A percentile compares a stretch with the other conserved stretches of the same genome.
phyloP scores from a whole-genome alignment of 2,113 vertebrate genomes.

The Percina caprodes region DNA sequence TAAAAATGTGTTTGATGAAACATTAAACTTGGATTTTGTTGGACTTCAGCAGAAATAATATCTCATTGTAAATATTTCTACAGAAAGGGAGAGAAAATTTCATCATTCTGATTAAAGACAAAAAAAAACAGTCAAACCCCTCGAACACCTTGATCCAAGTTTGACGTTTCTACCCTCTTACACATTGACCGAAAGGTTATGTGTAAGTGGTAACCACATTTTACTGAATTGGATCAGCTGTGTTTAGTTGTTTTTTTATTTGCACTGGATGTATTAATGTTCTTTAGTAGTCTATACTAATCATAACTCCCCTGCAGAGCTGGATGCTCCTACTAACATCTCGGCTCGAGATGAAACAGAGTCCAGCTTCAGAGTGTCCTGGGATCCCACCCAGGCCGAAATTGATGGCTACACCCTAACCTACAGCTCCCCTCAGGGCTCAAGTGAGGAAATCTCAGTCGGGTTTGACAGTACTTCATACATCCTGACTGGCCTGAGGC shows the following conservation, averaged over 20 bases:
- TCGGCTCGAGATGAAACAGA: slow-evolving; percentile 75
- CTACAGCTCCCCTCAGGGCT: slow-evolving; percentile 82
- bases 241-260: slow-evolving; percentile 28
- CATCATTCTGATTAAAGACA: neutral
- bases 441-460: slow-evolving; percentile 75
- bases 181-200: neutral
- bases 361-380: slow-evolving; percentile 75
- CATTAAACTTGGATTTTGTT: slow-evolving; percentile 40
- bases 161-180: slow-evolving; percentile 55
- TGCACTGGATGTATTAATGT: slow-evolving; percentile 30
- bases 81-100: neutral
- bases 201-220: slow-evolving; percentile 2
- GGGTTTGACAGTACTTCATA: slow-evolving; percentile 73
- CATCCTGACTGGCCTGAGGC: slow-evolving; percentile 79
- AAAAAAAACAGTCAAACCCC: neutral
- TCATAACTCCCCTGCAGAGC: slow-evolving; percentile 57
- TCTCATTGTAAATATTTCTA: no score
- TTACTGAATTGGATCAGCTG: neutral
- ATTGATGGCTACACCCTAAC: slow-evolving; percentile 85
- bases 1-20: slow-evolving; percentile 4
- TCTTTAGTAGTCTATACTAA: slow-evolving; percentile 49
- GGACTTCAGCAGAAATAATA: neutral
- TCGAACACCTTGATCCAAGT: slow-evolving; percentile 6
- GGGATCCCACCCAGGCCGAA: slow-evolving; percentile 78
- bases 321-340: slow-evolving; percentile 58